These are phyloP conservation scores for Stigmatopora argus DNA, from an alignment of 2,113 vertebrate species.

Conservation along the genomic window DNA sequence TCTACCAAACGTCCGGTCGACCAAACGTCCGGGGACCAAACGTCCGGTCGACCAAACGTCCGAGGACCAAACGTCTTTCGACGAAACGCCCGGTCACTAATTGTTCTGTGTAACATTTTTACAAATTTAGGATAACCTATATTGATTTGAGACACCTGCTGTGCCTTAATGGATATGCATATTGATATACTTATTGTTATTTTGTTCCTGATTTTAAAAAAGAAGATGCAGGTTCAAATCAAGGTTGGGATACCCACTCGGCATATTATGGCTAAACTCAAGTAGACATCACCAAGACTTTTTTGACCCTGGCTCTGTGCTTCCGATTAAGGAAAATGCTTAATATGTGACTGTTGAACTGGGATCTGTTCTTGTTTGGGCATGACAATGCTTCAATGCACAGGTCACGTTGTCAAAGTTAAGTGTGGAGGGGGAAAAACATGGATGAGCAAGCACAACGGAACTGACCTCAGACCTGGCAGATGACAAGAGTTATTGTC, in stretches of 20 bases:
- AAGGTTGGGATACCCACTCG: not conserved
- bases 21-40: too few species aligned
- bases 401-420: not conserved
- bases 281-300: not conserved
- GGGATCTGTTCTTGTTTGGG: not conserved
- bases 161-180: too few species aligned
- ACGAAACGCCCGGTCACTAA: too few species aligned
- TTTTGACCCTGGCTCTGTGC: constrained; percentile 1
- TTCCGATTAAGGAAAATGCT: constrained; percentile 1
- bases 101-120: too few species aligned
- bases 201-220: not conserved
- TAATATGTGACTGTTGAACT: not conserved
- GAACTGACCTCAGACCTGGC: not conserved
- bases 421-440: not conserved
- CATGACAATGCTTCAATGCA: not conserved
- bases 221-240: not conserved
- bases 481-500: not conserved
- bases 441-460: not conserved
- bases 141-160: too few species aligned
- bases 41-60: too few species aligned
- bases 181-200: not conserved
- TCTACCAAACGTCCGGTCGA: too few species aligned
- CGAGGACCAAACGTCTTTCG: too few species aligned
- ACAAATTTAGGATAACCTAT: too few species aligned
- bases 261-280: not conserved